Evolutionary conservation across 2,113 vertebrate genomes (phyloP).

Genomic region (Tichodroma muraria): DNA sequence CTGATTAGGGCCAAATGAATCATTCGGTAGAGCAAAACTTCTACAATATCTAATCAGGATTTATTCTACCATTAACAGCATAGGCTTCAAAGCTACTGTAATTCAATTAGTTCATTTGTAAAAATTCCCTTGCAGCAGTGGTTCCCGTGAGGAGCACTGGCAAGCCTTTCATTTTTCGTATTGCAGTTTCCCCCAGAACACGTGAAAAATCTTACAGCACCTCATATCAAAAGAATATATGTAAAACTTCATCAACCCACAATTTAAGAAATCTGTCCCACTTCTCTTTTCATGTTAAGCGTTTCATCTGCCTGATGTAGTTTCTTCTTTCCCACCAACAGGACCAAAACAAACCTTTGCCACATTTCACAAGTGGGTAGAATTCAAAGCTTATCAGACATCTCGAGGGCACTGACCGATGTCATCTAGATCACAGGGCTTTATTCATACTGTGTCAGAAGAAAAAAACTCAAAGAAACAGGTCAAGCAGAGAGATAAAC

Average conservation of each 20-base stretch:
- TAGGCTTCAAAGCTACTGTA: not conserved
- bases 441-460: not conserved
- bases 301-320: not conserved
- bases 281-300: constrained; percentile 1
- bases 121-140: not conserved
- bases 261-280: not conserved
- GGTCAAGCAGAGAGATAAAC: not conserved
- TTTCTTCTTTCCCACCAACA: not conserved
- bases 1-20: not conserved
- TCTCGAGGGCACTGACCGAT: not conserved
- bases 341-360: not conserved
- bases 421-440: not conserved
- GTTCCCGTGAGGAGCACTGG: not conserved
- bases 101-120: not conserved
- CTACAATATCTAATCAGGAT: not conserved
- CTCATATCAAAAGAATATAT: not conserved
- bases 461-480: not conserved
- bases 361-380: not conserved
- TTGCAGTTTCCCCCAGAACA: not conserved
- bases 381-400: not conserved
- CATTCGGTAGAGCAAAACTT: not conserved
- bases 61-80: not conserved
- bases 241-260: not conserved
- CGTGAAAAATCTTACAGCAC: not conserved
- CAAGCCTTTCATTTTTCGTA: not conserved